These are phyloP conservation scores for Nematostella vectensis DNA, from an alignment of 92 coral and sea anemone genomes.

Conservation along the genomic window DNA sequence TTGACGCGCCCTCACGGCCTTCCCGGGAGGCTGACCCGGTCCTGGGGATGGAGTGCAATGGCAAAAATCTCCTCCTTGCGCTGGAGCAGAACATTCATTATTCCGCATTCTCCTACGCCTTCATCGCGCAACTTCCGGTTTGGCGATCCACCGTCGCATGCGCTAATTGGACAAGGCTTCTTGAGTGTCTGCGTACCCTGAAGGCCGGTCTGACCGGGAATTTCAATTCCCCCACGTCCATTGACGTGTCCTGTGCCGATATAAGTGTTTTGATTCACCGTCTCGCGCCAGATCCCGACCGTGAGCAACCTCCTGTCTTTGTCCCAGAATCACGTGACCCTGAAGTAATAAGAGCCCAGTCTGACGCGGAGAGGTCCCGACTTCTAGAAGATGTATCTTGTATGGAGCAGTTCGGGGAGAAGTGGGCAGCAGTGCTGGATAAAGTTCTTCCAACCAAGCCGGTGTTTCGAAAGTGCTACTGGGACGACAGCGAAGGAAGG, in stretches of 20 bases:
- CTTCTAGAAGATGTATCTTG: conserved; percentile 52
- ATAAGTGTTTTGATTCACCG: conserved; percentile 24
- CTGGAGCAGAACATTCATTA: conserved; percentile 79
- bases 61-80: conserved; percentile 72
- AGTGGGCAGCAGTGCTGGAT: conserved; percentile 71
- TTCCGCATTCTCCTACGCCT: conserved; percentile 84
- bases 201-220: conserved; percentile 55
- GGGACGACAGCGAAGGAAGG: conserved; percentile 28
- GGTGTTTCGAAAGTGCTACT: conserved; percentile 60
- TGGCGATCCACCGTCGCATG: conserved; percentile 71
- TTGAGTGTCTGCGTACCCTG: conserved; percentile 69
- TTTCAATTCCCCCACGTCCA: conserved; percentile 69
- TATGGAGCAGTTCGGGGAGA: conserved; percentile 31
- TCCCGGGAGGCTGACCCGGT: conserved; percentile 26
- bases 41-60: conserved; percentile 75
- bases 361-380: conserved; percentile 67
- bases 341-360: conserved; percentile 68
- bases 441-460: conserved; percentile 83
- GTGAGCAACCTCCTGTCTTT: conserved; percentile 68
- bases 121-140: conserved; percentile 65
- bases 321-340: conserved; percentile 85
- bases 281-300: conserved; percentile 68
- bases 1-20: conserved; percentile 9
- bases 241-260: conserved; percentile 55
- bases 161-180: conserved; percentile 77